Evolutionary conservation across 2,113 vertebrate species (phyloP), one percentile per base, ranked within the genome.

Genomic region (Oryzias javanicus): DNA sequence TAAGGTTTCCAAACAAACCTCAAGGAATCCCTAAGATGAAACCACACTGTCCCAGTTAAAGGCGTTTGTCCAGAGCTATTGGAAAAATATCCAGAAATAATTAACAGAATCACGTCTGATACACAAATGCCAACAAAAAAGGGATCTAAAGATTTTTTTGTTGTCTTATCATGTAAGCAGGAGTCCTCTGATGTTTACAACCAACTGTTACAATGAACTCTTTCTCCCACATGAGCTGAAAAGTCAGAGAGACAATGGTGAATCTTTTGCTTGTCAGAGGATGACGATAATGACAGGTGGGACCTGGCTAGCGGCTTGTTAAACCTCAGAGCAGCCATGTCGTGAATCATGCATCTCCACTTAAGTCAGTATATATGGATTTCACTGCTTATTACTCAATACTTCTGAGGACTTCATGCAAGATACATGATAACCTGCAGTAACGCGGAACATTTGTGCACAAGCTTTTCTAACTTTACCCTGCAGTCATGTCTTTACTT

Each of bases 321-420:
- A 78, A 81, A 72, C 68, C 48, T 49, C 55, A 59, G 49, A 51
- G 49, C 54, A 65, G 15, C 25, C n/a, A 3, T 58, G 64, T 58
- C 19, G 4, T 22, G 20, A 82, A 80, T 88, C 67, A 70, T n/a
- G 22, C 27, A 60, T 63, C 67, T 69, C 56, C 60, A 35, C 65
- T 79, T 72, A 67, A 74, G 84, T 82, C 69, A 64, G 60, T 42
- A 74, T 48, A 14, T 71, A 67, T 70, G 41, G 73, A 72, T 70
- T 74, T 79, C 67, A 67, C 75, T 76, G 71, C 64, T 65, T 67
- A 83, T 81, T 75, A 68, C 61, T 70, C 73, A 78, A 66, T 63
- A 64, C 72, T 74, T 78, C 66, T 64, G 70, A 80, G 80, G 55
- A 57, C 25, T 52, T 82, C 74, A 55, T 75, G 73, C 70, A 79